Evolutionary conservation across 2,888 invertebrate genomes (phyloP).

Genomic region (Nasonovia ribisnigri): DNA sequence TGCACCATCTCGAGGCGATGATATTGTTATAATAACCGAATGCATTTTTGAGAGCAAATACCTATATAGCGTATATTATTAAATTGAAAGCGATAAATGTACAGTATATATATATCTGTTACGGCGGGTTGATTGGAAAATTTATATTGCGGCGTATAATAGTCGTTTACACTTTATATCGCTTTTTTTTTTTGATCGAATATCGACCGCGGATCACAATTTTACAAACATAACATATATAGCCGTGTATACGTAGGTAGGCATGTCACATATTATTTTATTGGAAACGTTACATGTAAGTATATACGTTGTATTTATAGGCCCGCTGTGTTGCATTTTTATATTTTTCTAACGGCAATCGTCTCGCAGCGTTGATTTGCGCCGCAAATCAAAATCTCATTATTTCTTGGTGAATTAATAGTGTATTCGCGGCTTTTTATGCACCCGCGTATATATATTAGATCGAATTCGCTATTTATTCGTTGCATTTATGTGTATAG

Average conservation of each 20-base stretch:
- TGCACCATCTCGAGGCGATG: neutral
- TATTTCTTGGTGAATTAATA: neutral
- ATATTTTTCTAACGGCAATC: neutral
- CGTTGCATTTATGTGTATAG: neutral
- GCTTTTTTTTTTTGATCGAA: neutral
- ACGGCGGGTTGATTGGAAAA: neutral
- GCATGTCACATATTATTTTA: neutral
- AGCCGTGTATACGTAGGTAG: neutral
- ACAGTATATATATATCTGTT: neutral
- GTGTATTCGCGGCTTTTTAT: neutral
- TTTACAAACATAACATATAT: neutral
- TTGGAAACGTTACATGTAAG: neutral
- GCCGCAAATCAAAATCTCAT: conserved; percentile 11
- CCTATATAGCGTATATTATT: neutral
- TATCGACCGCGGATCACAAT: neutral
- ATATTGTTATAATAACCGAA: neutral
- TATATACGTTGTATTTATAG: neutral
- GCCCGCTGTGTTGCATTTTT: neutral
- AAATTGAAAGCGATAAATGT: neutral
- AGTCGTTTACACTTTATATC: neutral
- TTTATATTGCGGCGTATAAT: neutral
- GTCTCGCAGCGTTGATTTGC: neutral
- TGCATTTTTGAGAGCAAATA: neutral
- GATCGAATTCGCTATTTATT: neutral
- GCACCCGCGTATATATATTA: neutral